phyloP scores from a whole-genome alignment of 1,140 invertebrate genomes.

The Macrosteles quadrilineatus region DNA sequence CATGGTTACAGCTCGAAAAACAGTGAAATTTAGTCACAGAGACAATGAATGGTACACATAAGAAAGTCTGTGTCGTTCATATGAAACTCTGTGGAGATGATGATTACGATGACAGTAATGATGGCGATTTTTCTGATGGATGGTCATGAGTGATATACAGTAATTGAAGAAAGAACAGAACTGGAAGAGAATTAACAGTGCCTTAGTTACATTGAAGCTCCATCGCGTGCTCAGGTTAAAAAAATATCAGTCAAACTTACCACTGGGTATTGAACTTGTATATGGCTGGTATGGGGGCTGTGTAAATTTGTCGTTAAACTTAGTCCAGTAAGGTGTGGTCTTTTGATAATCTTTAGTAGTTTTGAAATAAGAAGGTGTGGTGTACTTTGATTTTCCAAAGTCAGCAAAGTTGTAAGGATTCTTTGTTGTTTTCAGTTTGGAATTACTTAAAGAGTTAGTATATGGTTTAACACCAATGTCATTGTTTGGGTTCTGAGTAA shows the following conservation, averaged over 20 bases:
- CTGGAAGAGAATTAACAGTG: too few species aligned
- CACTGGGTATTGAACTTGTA: neutral
- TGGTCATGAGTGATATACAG: too few species aligned
- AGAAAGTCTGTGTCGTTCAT: neutral
- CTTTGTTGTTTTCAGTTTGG: conserved; percentile 13
- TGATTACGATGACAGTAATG: too few species aligned
- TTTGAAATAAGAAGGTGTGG: conserved; percentile 2
- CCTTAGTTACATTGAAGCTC: too few species aligned
- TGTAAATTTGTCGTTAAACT: neutral
- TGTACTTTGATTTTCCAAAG: conserved; percentile 25
- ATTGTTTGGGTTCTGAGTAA: conserved; percentile 20
- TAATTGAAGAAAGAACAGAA: too few species aligned
- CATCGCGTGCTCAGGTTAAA: too few species aligned
- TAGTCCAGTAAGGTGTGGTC: neutral
- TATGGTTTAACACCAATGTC: conserved; percentile 10
- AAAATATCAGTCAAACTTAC: neutral
- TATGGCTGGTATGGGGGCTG: neutral
- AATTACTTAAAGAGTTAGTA: neutral
- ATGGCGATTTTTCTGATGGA: too few species aligned
- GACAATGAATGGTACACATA: neutral
- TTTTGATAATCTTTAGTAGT: conserved; percentile 18
- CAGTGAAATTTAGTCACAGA: conserved; percentile 1
- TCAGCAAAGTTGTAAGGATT: conserved; percentile 34
- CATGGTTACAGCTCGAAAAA: neutral
- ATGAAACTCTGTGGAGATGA: too few species aligned